Evolutionary conservation across 2,113 vertebrate species (phyloP).

Genomic region (Xiphophorus maculatus): DNA sequence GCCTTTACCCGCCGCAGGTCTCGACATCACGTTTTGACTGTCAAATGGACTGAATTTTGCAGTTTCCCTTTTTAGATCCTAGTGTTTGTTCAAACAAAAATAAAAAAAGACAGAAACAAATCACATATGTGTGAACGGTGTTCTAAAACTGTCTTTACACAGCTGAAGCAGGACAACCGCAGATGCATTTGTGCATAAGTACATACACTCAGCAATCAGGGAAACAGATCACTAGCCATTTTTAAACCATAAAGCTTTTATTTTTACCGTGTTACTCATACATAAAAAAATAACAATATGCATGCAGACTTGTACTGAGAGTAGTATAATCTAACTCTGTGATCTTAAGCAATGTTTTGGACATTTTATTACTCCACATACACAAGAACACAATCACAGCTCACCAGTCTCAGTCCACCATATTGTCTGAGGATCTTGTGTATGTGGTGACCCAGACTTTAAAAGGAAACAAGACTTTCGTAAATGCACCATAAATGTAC

Average conservation of each 20-base stretch:
- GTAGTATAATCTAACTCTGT: slow-evolving; percentile 48
- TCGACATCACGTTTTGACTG: slow-evolving; percentile 41
- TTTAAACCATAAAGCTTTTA: slow-evolving; percentile 35
- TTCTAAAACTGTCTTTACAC: slow-evolving; percentile 40
- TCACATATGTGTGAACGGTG: slow-evolving; percentile 28
- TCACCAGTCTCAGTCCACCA: slow-evolving; percentile 55
- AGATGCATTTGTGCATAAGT: slow-evolving; percentile 59
- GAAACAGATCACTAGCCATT: slow-evolving; percentile 31
- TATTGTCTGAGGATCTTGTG: slow-evolving; percentile 41
- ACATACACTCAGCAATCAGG: slow-evolving; percentile 47
- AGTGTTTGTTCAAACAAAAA: slow-evolving; percentile 29
- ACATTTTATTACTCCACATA: slow-evolving; percentile 54
- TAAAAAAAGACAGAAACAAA: neutral
- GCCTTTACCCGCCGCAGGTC: slow-evolving; percentile 37
- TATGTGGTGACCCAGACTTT: slow-evolving; percentile 36
- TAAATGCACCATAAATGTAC: slow-evolving; percentile 64
- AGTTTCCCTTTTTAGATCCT: slow-evolving; percentile 73
- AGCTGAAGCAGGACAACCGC: slow-evolving; percentile 39
- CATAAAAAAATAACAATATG: slow-evolving; percentile 35
- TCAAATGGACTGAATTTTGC: slow-evolving; percentile 51
- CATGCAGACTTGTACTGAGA: slow-evolving; percentile 66
- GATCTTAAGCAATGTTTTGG: slow-evolving; percentile 60
- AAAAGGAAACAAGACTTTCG: slow-evolving; percentile 29
- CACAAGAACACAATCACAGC: slow-evolving; percentile 35
- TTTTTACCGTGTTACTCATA: slow-evolving; percentile 37